Evolutionary conservation across 2,888 invertebrate species (phyloP).

Genomic region (Pyrrhosoma nymphula): DNA sequence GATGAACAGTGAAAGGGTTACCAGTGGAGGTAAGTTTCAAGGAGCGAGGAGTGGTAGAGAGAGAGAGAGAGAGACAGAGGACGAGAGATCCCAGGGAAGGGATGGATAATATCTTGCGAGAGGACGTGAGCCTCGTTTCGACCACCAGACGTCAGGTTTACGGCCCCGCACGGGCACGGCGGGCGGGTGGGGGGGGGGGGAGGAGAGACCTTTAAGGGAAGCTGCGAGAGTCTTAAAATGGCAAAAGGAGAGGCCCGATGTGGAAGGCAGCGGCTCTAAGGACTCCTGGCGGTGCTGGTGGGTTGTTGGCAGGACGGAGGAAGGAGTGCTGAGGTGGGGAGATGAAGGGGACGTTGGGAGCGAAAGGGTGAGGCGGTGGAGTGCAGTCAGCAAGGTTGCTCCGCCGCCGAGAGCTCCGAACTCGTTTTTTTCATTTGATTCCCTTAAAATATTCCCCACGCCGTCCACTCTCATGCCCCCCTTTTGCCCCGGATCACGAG

Average conservation of each 20-base stretch:
- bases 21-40: background rate
- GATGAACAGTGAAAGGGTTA: background rate
- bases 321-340: background rate
- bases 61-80: background rate
- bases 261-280: background rate
- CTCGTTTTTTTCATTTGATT: background rate
- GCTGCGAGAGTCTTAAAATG: conserved; percentile 25
- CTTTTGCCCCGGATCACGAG: background rate
- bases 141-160: background rate
- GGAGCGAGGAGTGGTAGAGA: background rate
- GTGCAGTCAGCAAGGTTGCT: background rate
- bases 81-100: background rate
- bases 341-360: background rate
- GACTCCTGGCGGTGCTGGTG: background rate
- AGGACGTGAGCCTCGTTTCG: conserved; percentile 7
- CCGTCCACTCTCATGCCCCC: background rate
- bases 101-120: background rate
- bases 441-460: background rate
- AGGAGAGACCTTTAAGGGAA: conserved; percentile 12
- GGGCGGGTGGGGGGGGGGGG: background rate
- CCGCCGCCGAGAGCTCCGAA: background rate
- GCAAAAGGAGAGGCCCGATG: background rate
- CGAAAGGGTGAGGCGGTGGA: background rate
- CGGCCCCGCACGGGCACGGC: background rate
- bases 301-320: background rate